Evolutionary conservation across 2,797 vertebrate species (phyloP), one percentile per base, ranked within the genome.

Genomic region (Cottoperca gobio): DNA sequence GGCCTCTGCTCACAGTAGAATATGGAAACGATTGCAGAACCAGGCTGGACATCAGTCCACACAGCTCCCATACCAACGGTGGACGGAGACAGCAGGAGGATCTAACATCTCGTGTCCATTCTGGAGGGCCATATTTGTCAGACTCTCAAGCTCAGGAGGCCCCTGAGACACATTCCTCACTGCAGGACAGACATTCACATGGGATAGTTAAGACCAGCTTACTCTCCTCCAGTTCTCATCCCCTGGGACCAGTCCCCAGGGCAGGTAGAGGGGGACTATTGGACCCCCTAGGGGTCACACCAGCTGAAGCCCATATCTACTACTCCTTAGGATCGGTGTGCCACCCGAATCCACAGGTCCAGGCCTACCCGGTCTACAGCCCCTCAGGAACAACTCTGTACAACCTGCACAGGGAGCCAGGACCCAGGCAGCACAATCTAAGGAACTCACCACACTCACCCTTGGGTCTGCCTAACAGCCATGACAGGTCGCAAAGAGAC

Each of bases 231-330:
- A 90, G 88, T 70, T 81, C 86, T 76, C 88, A 90, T 55, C 65
- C 81, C 17, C 88, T 92, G n/a, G 87, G 86, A 73, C 84, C 88
- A 53, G 94, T 95, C 14, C 63, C 88, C 61, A 89, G 90, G 76
- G 69, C 79, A 23, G 83, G 87, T 69, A 91, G 93, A 85, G 88
- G 84, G 73, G 88, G 85, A 23, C 66, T 87, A 24, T 57, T 92
- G 78, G 93, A 95, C 65, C 76, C 89, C 59, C 46, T 88, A 26
- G 86, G 87, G 62, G 63, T 76, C 55, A 88, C 92, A 63, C 79
- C 91, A 68, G 77, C 93, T 52, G 93, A 94, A 76, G 93, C 94
- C 75, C 95, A 96, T 73, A 93, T 95, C 67, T 95, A 94, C 82
- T 95, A 95, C 81, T 92, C 94, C 33, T 70, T 94, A 74, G 93